Conservation (phyloP, 2,797 vertebrate genomes). For the Darevskia mixta region DNA sequence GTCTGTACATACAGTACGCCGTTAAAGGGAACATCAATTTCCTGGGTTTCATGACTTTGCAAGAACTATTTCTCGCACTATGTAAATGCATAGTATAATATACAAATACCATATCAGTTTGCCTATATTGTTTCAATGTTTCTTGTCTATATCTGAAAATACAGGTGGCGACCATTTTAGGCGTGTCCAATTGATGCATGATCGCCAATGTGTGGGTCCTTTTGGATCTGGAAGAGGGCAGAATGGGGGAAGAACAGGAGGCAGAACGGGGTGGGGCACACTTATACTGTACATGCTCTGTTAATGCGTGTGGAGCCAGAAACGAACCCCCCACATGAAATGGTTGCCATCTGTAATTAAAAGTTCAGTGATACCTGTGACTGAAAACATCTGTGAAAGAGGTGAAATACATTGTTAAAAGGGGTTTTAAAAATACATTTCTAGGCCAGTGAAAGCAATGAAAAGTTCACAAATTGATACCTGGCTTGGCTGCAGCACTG, state of each 20-base stretch:
- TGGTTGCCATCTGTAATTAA: neutral
- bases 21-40: neutral
- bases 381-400: neutral
- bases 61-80: neutral
- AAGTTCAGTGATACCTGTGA: neutral
- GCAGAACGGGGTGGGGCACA: too few species aligned
- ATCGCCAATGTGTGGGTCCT: too few species aligned
- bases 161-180: too few species aligned
- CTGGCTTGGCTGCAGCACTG: constrained; percentile 75
- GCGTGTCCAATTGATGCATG: too few species aligned
- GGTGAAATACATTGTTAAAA: neutral
- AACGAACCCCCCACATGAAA: too few species aligned
- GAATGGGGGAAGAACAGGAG: too few species aligned
- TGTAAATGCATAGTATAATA: neutral
- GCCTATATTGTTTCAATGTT: neutral
- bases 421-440: neutral
- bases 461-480: constrained; percentile 47
- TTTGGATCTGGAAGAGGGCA: too few species aligned
- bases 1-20: too few species aligned
- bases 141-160: neutral
- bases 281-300: too few species aligned
- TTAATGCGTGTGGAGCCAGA: too few species aligned
- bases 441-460: neutral
- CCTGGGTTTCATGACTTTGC: neutral
- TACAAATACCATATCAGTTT: neutral